A percentile compares a stretch with the other conserved stretches of the same genome.
These are phyloP conservation scores for Chesias legatella DNA, from an alignment of 2,888 invertebrate genomes.

Conservation along the genomic window DNA sequence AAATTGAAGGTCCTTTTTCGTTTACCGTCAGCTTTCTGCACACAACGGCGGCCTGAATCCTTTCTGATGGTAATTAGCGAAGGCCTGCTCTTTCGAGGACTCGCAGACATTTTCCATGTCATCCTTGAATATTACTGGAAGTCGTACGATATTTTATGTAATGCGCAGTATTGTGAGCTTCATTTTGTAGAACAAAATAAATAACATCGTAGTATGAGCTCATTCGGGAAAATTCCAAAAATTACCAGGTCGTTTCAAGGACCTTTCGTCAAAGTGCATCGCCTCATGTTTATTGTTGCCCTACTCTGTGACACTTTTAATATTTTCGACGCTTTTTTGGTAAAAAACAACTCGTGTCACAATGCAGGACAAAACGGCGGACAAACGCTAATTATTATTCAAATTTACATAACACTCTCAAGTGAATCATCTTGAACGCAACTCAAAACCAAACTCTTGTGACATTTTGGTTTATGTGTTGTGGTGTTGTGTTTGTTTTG, in stretches of 20 bases:
- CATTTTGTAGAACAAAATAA: too few species aligned
- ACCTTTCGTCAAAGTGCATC: too few species aligned
- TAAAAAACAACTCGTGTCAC: conserved; percentile 4
- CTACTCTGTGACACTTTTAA: conserved; percentile 4
- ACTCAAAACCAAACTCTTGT: conserved; percentile 1
- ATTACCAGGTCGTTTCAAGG: too few species aligned
- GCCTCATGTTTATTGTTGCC: conserved; percentile 2
- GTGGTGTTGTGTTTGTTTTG: too few species aligned
- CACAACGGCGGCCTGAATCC: conserved; percentile 17
- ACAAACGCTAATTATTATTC: conserved; percentile 3
- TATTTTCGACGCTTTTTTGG: conserved; percentile 1
- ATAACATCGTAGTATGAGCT: too few species aligned
- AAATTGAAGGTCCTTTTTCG: conserved; percentile 32
- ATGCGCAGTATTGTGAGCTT: too few species aligned
- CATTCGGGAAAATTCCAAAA: too few species aligned
- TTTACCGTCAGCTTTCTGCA: conserved; percentile 20
- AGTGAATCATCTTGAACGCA: neutral
- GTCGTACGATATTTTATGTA: too few species aligned
- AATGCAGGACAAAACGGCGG: neutral
- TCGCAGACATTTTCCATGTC: too few species aligned
- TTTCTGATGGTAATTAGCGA: conserved; percentile 8
- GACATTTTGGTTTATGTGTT: too few species aligned
- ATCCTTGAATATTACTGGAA: too few species aligned
- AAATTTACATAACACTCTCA: neutral
- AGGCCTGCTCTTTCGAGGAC: too few species aligned